Evolutionary conservation across 2,888 invertebrate species (phyloP).

Genomic region (Corbicula japonica): DNA sequence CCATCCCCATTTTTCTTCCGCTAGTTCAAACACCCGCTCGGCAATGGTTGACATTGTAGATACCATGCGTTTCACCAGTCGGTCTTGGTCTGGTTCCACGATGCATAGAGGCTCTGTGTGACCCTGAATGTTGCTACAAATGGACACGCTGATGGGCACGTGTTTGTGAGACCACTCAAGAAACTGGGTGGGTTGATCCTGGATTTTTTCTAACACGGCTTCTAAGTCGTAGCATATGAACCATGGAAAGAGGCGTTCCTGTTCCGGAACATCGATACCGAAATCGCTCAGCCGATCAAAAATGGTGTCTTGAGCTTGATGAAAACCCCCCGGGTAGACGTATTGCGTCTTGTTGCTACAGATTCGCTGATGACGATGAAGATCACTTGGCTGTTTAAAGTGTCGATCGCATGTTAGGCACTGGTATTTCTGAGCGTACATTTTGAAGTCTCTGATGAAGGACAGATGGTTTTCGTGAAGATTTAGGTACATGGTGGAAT

Average conservation of each 20-base stretch:
- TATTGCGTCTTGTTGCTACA: conserved; percentile 31
- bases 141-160: conserved; percentile 47
- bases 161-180: conserved; percentile 51
- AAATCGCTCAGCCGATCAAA: conserved; percentile 38
- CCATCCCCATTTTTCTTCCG: conserved; percentile 39
- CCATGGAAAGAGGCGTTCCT: conserved; percentile 19
- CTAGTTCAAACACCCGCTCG: conserved; percentile 15
- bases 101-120: conserved; percentile 35
- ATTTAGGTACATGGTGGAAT: no score
- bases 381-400: conserved; percentile 11
- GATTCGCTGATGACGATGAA: conserved; percentile 33
- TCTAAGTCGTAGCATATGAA: conserved; percentile 31
- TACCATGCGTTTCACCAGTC: conserved; percentile 35
- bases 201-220: conserved; percentile 12
- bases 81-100: conserved; percentile 31
- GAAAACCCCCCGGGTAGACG: conserved; percentile 43
- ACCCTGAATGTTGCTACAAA: conserved; percentile 47
- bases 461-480: no score
- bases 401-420: conserved; percentile 47
- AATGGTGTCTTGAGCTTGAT: conserved; percentile 19
- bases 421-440: no score
- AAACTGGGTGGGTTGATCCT: no score
- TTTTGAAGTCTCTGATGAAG: no score
- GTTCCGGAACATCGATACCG: conserved; percentile 28
- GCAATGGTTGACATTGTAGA: conserved; percentile 27